phyloP scores from a whole-genome alignment of 2,888 invertebrate genomes.

The Frankliniella fusca region DNA sequence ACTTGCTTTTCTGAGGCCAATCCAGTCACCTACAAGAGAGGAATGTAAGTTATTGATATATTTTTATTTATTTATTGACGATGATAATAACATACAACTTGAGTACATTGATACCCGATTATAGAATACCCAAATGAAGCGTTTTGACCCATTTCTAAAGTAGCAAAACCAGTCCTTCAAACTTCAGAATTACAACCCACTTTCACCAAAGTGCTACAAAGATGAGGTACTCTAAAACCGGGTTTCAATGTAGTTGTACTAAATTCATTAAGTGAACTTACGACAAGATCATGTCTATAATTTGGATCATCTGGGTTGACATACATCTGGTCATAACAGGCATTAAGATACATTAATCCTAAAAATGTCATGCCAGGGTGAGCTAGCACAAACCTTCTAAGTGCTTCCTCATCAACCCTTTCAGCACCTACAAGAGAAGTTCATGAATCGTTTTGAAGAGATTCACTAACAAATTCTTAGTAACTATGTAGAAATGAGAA shows the following conservation, averaged over 20 bases:
- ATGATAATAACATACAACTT: constrained; percentile 20
- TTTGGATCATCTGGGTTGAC: constrained; percentile 48
- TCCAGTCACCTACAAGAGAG: constrained; percentile 51
- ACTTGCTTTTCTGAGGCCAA: constrained; percentile 56
- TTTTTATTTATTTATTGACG: constrained; percentile 30
- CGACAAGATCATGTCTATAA: constrained; percentile 49
- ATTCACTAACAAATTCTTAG: background rate
- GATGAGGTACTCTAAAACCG: no score
- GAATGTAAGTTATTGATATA: background rate
- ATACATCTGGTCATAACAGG: constrained; percentile 53
- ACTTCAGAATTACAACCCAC: background rate
- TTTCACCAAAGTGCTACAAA: constrained; percentile 28
- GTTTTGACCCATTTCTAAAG: no score
- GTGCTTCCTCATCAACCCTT: constrained; percentile 49
- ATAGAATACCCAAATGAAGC: no score
- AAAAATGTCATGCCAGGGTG: constrained; percentile 54
- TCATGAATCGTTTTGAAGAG: background rate
- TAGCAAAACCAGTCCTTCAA: no score
- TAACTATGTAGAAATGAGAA: background rate
- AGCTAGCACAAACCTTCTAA: constrained; percentile 49
- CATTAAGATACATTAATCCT: constrained; percentile 55
- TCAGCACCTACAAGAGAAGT: constrained; percentile 49
- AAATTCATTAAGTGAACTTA: constrained; percentile 42
- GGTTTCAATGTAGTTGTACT: no score
- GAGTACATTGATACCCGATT: no score